Conservation (phyloP, 2,797 vertebrate species). For the Petrocephalus schoutedeni region DNA sequence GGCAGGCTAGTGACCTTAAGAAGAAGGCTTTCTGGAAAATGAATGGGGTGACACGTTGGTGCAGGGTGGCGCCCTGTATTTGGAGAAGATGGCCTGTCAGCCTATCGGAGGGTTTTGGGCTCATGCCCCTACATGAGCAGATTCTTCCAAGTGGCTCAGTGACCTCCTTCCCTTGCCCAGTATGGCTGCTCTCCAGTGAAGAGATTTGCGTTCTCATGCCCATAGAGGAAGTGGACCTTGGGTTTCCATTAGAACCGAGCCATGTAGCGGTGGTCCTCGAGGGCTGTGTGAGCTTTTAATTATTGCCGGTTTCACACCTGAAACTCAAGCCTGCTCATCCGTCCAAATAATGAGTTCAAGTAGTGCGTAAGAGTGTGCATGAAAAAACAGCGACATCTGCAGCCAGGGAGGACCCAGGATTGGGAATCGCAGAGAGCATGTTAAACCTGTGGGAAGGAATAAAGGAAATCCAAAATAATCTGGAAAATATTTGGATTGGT, state of each 20-base stretch:
- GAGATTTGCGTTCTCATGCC: background rate
- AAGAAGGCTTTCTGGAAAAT: background rate
- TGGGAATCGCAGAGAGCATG: background rate
- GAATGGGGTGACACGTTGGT: background rate
- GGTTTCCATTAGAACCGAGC: background rate
- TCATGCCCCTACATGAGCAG: background rate
- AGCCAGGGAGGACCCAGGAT: background rate
- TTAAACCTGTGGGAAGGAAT: background rate
- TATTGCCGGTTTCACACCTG: background rate
- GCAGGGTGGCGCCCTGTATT: background rate
- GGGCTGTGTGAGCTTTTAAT: background rate
- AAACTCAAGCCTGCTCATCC: background rate
- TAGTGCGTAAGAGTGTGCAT: background rate
- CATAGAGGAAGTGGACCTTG: background rate
- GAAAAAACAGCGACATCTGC: background rate
- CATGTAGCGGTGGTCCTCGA: background rate
- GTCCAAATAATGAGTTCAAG: background rate
- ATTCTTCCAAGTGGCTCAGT: constrained; percentile 6
- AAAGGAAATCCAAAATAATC: background rate
- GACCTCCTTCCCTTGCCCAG: background rate
- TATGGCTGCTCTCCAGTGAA: background rate
- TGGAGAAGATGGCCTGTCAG: background rate
- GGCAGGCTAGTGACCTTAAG: background rate
- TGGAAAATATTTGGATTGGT: background rate
- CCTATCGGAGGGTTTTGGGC: background rate